phyloP scores from a whole-genome alignment of 2,888 invertebrate species.

The Andrena fulva region DNA sequence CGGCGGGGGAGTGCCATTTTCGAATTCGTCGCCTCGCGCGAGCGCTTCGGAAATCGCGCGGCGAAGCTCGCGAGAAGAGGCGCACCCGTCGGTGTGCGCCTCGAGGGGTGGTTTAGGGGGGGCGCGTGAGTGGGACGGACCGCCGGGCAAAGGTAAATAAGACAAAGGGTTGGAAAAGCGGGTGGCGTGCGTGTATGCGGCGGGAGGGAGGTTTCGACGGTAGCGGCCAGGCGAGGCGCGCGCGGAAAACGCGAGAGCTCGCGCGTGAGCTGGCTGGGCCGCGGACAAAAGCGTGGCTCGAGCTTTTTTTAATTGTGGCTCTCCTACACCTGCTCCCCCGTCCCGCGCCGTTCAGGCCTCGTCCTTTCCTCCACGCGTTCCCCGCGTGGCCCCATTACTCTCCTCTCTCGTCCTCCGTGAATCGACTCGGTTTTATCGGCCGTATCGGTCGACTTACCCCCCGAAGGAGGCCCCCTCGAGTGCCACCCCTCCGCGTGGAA shows the following conservation, averaged over 20 bases:
- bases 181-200: constrained; percentile 4
- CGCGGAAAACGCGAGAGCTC: constrained; percentile 57
- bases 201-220: constrained; percentile 47
- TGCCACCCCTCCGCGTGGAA: constrained; percentile 16
- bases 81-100: neutral
- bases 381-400: constrained; percentile 63
- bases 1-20: constrained; percentile 27
- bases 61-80: constrained; percentile 15
- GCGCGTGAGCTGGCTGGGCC: constrained; percentile 46
- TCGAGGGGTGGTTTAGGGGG: constrained; percentile 5
- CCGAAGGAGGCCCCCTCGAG: constrained; percentile 17
- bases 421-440: constrained; percentile 42
- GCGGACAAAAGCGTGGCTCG: constrained; percentile 71
- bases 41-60: constrained; percentile 49
- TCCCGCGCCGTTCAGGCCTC: constrained; percentile 28
- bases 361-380: constrained; percentile 19
- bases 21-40: constrained; percentile 24
- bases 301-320: constrained; percentile 76
- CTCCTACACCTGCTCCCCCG: constrained; percentile 58
- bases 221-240: constrained; percentile 32
- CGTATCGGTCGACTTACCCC: constrained; percentile 42
- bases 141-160: constrained; percentile 62
- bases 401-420: constrained; percentile 27
- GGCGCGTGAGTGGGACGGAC: constrained; percentile 17
- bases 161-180: constrained; percentile 58